phyloP scores from a whole-genome alignment of 2,113 vertebrate genomes.

The Emydocephalus ijimae region DNA sequence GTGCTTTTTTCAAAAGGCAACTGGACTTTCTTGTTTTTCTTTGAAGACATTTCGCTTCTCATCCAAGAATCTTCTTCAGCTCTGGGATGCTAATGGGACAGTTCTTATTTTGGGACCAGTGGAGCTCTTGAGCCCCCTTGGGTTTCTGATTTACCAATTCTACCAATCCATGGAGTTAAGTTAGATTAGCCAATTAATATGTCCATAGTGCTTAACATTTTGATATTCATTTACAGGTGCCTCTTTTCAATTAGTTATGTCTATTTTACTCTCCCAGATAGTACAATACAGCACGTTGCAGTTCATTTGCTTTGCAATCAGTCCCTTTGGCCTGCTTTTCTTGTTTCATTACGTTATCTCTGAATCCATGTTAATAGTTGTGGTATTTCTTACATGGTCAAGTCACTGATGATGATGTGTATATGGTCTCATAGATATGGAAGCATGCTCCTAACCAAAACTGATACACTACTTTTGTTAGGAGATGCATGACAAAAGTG shows the following conservation, averaged over 20 bases:
- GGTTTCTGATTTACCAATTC: background rate
- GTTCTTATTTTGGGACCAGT: background rate
- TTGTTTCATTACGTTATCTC: background rate
- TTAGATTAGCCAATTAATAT: background rate
- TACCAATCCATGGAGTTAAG: background rate
- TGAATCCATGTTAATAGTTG: background rate
- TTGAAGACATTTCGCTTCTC: too few relatives aligned
- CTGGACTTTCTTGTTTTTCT: too few relatives aligned
- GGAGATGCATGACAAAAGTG: background rate
- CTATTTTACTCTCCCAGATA: background rate
- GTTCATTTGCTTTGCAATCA: background rate
- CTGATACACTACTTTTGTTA: background rate
- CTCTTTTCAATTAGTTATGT: background rate
- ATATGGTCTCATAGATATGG: background rate
- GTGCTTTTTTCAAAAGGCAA: too few relatives aligned
- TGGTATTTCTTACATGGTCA: background rate
- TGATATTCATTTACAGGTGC: background rate
- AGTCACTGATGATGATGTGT: background rate
- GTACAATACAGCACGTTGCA: background rate
- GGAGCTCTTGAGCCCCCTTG: background rate
- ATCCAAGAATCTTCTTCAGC: too few relatives aligned
- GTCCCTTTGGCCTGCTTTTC: background rate
- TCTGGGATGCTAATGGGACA: background rate
- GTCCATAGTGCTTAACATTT: background rate
- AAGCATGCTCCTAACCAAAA: background rate